Base-by-base conservation (phyloP, 2,797 vertebrate genomes). In the Sebastolobus alascanus region DNA sequence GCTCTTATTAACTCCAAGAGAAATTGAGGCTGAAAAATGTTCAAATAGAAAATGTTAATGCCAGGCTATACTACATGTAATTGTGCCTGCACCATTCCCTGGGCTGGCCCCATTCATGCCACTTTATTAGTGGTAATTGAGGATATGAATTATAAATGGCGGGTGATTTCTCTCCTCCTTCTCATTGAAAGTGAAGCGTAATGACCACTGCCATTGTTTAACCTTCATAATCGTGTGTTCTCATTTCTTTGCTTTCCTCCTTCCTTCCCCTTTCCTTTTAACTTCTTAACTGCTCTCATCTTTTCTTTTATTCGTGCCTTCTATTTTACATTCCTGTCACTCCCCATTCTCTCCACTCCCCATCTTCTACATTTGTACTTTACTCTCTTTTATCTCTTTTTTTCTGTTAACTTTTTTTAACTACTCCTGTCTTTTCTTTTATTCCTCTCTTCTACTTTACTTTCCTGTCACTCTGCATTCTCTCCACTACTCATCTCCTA, bases 121-220 rank as follows among this genome's bases (percentile, higher is more conserved):
- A 98, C 97, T 99, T 99, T 99, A 99, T 99, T 99, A 98, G 98
- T 98, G 98, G 97, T 99, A 99, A 99, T 99, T 99, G 98, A 98
- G 97, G 96, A 95, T 98, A 99, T 99, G 98, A 99, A 99, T 99
- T 99, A 99, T 99, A 97, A 98, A 99, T 99, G 91, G 90, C 96
- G 96, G 96, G 96, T 94, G 97, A 98, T 98, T 98, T 98, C 97
- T 97, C 97, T 92, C 83, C 90, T 89, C 79, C 89, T 33, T 79
- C 89, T 89, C 88, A 87, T 87, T 95, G 96, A 97, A 98, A 97
- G 97, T 96, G 96, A 96, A 94, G 96, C 95, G 93, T 98, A 97
- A 99, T 98, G 97, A 97, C 96, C 97, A 96, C 96, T 97, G 97
- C 93, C 91, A 94, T 93, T 95, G 94, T 95, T 95, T 95, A 94